Base-by-base conservation (phyloP, 2,888 invertebrate species). In the Tethea ocularis region DNA sequence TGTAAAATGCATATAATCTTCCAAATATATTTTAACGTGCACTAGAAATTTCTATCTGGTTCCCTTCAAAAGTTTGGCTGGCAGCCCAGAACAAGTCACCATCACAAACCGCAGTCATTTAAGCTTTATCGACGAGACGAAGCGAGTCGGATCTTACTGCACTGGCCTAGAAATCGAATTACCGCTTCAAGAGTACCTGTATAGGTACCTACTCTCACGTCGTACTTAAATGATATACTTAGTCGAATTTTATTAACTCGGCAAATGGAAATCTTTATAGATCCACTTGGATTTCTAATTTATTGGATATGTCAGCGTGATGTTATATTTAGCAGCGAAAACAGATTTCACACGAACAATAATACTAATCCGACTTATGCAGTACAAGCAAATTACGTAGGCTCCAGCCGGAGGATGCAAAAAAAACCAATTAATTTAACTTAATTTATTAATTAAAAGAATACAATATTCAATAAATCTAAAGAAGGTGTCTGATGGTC, bases 101-200 rank as follows among this genome's bases (percentile, higher is more conserved):
- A 76, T 74, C 70, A 77, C 75, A 76, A 68, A 74, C 71, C 71
- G 75, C 76, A 78, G 75, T 71, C 78, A 79, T 76, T 73, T 69
- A 61, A 73, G 65, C 70, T 77, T 77, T 80, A 84, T 81, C 76
- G 64, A 66, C 51, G 62, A 73, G 66, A 67, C 68, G 63, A 74
- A 69, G 70, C 71, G 74, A 72, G 76, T 74, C 69, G 62, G 68
- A 77, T 81, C 74, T 69, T 67, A 78, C 76, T 80, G 80, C 82
- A 78, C 72, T 83, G 80, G 74, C 82, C 85, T 78, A 83, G 74
- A 86, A 82, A 86, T 66, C 71, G 66, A 76, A 77, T 78, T 73
- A 74, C 66, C 71, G 68, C 65, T 72, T 71, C 65, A 70, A 61
- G 66, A 66, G 66, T 72, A 70, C 59, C 10, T 46, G n/a, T n/a